Percentiles rank a stretch among this genome's conserved stretches.
Evolutionary conservation across 2,797 vertebrate species (phyloP).

Genomic region (Calcarius lapponicus): DNA sequence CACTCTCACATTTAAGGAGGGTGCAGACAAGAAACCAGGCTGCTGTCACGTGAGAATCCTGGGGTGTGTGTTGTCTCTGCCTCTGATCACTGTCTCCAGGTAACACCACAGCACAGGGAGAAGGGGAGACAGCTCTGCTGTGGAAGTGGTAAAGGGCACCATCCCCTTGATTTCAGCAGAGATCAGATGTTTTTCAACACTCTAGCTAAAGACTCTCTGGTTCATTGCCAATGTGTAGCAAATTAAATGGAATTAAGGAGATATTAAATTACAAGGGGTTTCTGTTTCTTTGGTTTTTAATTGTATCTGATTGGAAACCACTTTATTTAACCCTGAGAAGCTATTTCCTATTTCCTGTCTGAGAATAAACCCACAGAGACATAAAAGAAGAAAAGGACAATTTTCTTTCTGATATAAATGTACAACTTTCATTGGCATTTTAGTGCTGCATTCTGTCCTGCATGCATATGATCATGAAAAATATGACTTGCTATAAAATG

Average conservation of each 20-base stretch:
- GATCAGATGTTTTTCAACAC: not conserved
- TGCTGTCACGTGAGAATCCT: not conserved
- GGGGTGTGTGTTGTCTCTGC: not conserved
- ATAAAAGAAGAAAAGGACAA: not conserved
- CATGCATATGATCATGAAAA: not conserved
- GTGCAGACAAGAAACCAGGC: not conserved
- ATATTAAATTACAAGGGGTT: not conserved
- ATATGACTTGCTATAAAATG: not conserved
- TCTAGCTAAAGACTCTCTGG: not conserved
- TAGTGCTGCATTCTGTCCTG: not conserved
- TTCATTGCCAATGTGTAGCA: not conserved
- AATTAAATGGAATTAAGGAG: not conserved
- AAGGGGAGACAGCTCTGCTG: not conserved
- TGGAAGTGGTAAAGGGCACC: not conserved
- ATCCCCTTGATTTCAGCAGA: not conserved
- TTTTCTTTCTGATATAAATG: not conserved
- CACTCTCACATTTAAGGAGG: not conserved
- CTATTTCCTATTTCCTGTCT: not conserved
- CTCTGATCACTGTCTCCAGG: fast-evolving
- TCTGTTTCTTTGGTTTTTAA: not conserved
- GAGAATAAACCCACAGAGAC: not conserved
- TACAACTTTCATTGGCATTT: not conserved
- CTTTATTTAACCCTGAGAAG: not conserved
- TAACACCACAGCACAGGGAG: not conserved
- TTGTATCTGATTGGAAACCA: not conserved